These are phyloP conservation scores for Omphaloscelis lunosa DNA, from an alignment of 2,888 invertebrate species.

Conservation along the genomic window DNA sequence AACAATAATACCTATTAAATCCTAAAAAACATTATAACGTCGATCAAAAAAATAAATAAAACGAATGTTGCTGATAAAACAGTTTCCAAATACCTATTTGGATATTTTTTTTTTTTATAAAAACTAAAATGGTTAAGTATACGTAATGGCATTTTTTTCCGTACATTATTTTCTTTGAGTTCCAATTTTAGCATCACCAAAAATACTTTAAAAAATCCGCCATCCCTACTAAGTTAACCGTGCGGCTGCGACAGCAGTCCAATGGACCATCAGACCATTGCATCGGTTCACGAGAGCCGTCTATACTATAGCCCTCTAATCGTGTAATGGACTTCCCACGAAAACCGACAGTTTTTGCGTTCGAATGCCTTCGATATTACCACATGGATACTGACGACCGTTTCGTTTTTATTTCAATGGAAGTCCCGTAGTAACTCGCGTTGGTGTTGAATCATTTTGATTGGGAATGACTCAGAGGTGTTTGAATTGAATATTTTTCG, in stretches of 20 bases:
- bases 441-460: conserved; percentile 38
- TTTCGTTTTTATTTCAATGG: conserved; percentile 64
- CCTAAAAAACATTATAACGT: neutral
- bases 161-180: neutral
- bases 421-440: conserved; percentile 50
- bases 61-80: neutral
- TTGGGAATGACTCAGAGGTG: conserved; percentile 23
- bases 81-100: neutral
- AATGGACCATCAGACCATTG: conserved; percentile 40
- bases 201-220: conserved; percentile 5
- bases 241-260: conserved; percentile 32
- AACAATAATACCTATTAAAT: too few relatives aligned
- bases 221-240: conserved; percentile 34
- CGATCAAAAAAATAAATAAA: neutral
- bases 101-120: neutral
- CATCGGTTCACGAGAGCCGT: conserved; percentile 26
- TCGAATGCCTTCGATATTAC: conserved; percentile 66
- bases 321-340: conserved; percentile 83
- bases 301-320: conserved; percentile 63
- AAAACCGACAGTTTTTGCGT: conserved; percentile 76
- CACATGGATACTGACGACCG: conserved; percentile 50
- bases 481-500: conserved; percentile 42
- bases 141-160: neutral
- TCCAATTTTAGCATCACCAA: neutral
- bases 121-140: neutral